Evolutionary conservation across 2,113 vertebrate species (phyloP), one percentile per base, ranked within the genome.

Genomic region (Paraplagusia blochii): DNA sequence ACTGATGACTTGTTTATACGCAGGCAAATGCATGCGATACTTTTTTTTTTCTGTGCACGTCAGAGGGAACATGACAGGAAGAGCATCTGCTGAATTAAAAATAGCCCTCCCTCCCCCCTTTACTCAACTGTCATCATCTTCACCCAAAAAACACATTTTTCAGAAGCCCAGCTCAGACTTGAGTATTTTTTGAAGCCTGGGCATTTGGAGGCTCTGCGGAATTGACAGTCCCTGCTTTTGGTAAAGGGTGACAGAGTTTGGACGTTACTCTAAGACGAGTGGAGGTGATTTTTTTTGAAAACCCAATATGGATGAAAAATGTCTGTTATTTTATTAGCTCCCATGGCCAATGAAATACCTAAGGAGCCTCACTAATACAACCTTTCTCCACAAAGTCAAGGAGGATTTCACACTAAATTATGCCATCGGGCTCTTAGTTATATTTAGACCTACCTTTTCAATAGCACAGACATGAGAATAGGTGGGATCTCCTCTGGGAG

Each of bases 1-100:
- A 56, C 77, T 76, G 76, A 85, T 77, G 72, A 71, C 63, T 65
- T 83, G 74, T 81, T 87, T 79, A 52, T 58, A 70, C 62, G 66
- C 78, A 58, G 76, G 3, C 47, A 14, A 72, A 55, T 47, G 11
- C 55, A 0, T 44, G 43, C 9, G 6, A 29, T 29, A 29, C 16
- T 17, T 10, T 44, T 17, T 44, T 17, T 44, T 44, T 29, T 61
- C 63, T 58, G 62, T 57, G 62, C 51, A 61, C 66, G 72, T 73
- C 44, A 11, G 72, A 70, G 66, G 39, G 19, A 74, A 59, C 73
- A 60, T 75, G 81, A 66, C 78, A 71, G 67, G 78, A 45, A 65
- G 55, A 79, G 48, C 66, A 42, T 44, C 65, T 39, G 53, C 76
- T 77, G 77, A 70, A 77, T 83, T 63, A 58, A 62, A 79, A 74